Conservation (phyloP, 2,113 vertebrate genomes). For the Neotoma lepida region DNA sequence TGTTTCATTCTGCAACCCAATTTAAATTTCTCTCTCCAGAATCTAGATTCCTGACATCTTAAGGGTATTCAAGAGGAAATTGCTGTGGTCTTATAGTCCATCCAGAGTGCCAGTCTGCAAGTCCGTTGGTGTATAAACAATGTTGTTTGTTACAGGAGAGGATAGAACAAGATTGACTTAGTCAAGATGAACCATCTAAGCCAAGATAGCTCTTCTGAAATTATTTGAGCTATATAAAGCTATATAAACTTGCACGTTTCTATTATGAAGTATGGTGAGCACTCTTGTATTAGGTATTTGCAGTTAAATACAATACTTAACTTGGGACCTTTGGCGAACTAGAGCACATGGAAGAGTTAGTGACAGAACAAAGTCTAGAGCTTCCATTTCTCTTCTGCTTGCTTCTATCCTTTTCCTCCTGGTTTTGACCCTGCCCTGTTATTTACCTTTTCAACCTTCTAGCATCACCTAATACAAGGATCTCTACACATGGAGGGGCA, state of each 20-base stretch:
- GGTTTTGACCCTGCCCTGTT: neutral
- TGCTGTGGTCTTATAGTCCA: neutral
- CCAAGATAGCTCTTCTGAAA: neutral
- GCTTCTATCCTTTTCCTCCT: constrained; percentile 45
- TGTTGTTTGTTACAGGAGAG: neutral
- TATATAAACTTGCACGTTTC: neutral
- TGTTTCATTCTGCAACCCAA: neutral
- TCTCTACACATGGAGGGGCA: constrained; percentile 4
- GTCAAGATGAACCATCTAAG: constrained; percentile 39
- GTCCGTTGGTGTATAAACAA: neutral
- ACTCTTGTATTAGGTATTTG: constrained; percentile 36
- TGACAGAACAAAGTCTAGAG: neutral
- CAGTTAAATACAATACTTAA: constrained; percentile 46
- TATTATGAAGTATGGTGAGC: neutral
- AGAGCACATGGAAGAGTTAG: neutral
- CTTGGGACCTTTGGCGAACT: neutral
- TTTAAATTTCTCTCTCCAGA: constrained; percentile 43
- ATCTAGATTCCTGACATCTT: constrained; percentile 56
- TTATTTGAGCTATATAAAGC: constrained; percentile 5
- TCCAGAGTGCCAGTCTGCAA: neutral
- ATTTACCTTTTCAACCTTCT: constrained; percentile 1
- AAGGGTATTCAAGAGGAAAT: neutral
- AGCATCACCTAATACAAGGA: constrained; percentile 10
- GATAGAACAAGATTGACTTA: constrained; percentile 14
- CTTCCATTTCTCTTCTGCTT: neutral